Percentiles rank a stretch among this genome's conserved stretches.
Evolutionary conservation across 2,113 vertebrate species (phyloP).

Genomic region (Xenus cinereus): DNA sequence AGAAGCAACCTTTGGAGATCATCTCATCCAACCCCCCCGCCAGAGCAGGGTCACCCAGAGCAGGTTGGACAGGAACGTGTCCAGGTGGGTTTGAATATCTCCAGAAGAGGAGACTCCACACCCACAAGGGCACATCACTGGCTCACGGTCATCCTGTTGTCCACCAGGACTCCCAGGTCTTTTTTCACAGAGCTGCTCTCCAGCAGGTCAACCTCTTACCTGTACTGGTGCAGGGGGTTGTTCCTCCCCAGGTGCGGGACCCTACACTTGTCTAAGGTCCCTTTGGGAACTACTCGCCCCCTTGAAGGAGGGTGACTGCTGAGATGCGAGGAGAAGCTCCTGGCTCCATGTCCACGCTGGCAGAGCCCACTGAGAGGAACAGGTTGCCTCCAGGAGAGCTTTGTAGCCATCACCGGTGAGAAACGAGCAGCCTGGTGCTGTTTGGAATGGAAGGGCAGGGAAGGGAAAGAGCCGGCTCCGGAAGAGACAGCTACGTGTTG

Average conservation of each 20-base stretch:
- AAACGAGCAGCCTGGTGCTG: not conserved
- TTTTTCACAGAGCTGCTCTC: not conserved
- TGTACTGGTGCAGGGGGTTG: not conserved
- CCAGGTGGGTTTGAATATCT: not conserved
- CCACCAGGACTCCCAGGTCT: not conserved
- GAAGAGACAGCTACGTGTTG: constrained; percentile 34
- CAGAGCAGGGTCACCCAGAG: not conserved
- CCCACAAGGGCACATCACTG: not conserved
- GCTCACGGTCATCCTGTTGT: not conserved
- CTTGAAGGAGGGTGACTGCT: accelerated
- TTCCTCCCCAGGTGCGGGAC: not conserved
- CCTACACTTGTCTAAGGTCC: not conserved
- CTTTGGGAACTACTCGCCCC: not conserved
- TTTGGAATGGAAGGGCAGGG: not conserved
- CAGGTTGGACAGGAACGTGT: not conserved
- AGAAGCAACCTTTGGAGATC: not conserved
- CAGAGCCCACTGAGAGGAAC: not conserved
- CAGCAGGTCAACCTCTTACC: not conserved
- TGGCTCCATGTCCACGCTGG: not conserved
- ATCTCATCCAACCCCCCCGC: not conserved
- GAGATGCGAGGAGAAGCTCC: not conserved
- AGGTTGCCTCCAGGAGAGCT: not conserved
- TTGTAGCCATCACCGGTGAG: constrained; percentile 25
- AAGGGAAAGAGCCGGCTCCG: not conserved
- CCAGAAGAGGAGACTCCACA: not conserved